Conservation (phyloP, 2,888 invertebrate genomes). For the Scaptomyza parva region DNA sequence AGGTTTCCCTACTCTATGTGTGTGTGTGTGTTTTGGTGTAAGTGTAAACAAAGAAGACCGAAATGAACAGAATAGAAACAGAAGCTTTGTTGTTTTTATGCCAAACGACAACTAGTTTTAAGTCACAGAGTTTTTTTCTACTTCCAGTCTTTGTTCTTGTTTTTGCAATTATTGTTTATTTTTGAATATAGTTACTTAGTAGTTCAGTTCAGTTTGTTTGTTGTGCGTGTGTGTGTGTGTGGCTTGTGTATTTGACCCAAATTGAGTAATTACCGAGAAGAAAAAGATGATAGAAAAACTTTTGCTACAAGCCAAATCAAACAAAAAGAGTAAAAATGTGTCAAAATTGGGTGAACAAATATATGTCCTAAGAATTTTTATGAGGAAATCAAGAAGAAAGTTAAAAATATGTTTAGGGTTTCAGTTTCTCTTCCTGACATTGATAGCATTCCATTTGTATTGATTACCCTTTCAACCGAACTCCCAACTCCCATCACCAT, state of each 20-base stretch:
- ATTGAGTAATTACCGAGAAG: constrained; percentile 16
- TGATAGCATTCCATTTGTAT: not conserved
- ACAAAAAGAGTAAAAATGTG: not conserved
- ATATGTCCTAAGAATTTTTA: no score
- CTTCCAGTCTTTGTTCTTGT: not conserved
- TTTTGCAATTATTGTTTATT: constrained; percentile 44
- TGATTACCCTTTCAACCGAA: not conserved
- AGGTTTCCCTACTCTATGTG: no score
- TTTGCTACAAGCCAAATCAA: not conserved
- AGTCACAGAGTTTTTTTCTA: not conserved
- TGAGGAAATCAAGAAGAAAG: no score
- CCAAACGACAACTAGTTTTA: not conserved
- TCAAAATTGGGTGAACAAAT: no score
- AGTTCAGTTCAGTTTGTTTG: not conserved
- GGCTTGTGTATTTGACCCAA: constrained; percentile 1
- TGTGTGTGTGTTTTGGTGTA: constrained; percentile 16
- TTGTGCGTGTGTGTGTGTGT: not conserved
- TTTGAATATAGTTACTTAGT: constrained; percentile 16
- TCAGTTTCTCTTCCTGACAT: not conserved
- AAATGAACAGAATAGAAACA: constrained; percentile 30
- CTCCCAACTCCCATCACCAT: not conserved
- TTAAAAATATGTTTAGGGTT: not conserved
- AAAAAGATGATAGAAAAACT: not conserved
- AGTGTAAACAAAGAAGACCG: constrained; percentile 65
- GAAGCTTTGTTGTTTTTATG: constrained; percentile 49